Percentiles rank a stretch among this genome's conserved stretches.
Conservation (phyloP, 1,140 invertebrate genomes). For the Battus philenor region DNA sequence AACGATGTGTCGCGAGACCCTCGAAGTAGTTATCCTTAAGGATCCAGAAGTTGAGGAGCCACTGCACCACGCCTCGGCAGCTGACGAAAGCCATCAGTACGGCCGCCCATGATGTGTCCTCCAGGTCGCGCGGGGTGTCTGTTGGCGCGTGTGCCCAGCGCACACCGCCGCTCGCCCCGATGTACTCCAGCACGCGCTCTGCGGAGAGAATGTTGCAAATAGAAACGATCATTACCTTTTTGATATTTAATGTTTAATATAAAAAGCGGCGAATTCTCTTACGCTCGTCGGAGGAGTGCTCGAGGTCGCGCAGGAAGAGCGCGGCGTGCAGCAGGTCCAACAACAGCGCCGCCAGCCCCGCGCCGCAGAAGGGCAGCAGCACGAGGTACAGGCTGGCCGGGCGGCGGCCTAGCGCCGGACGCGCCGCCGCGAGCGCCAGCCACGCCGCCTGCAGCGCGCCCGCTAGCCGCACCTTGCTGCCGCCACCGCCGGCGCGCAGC, state of each 20-base stretch:
- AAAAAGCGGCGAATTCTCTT: background rate
- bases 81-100: constrained; percentile 47
- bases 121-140: background rate
- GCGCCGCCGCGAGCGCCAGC: constrained; percentile 29
- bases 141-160: constrained; percentile 20
- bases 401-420: constrained; percentile 26
- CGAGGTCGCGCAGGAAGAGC: constrained; percentile 39
- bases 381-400: constrained; percentile 37
- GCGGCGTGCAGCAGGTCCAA: constrained; percentile 31
- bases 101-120: constrained; percentile 53
- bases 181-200: constrained; percentile 32
- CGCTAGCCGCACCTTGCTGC: constrained; percentile 45
- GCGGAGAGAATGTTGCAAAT: background rate
- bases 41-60: constrained; percentile 60
- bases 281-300: constrained; percentile 40
- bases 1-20: constrained; percentile 36
- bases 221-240: background rate
- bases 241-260: background rate
- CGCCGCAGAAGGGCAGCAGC: constrained; percentile 38
- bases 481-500: too few species aligned
- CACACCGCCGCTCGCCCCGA: constrained; percentile 19
- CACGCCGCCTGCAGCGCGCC: constrained; percentile 43
- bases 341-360: constrained; percentile 31
- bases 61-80: constrained; percentile 44
- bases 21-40: constrained; percentile 55